Evolutionary conservation across 1,140 invertebrate genomes (phyloP), one percentile per base, ranked within the genome.

Genomic region (Piezodorus guildinii): DNA sequence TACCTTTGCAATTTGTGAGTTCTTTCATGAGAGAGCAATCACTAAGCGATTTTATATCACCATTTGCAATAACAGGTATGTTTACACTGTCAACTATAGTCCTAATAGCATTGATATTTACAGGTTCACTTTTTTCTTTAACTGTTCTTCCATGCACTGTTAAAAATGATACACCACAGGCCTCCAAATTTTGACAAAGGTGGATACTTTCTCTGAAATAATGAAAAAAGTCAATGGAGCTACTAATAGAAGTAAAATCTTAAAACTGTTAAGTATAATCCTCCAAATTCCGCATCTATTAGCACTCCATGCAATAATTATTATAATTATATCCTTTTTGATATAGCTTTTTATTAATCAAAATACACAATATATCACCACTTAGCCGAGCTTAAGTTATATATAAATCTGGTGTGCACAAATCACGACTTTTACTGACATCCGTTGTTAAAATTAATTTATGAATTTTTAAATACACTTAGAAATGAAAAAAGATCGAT

Each of bases 61-160:
- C 95, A 81, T 98, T 98, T 1, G 90, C 92, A 69, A 97, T 82
- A 0, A 97, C 76, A 14, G 95, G 94, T 66, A 96, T 77, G 46
- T 76, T 69, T 1, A 95, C 70, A 63, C 77, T 81, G 61, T 88
- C 78, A 67, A 82, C 84, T n/a, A 96, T 83, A 9, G 83, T 72
- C 72, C 80, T 80, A 52, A 97, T 82, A 23, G 82, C 82, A 39
- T 85, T 79, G 44, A 84, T 69, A 75, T 95, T 81, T 2, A 94
- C 87, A 58, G 87, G 84, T 67, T 86, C 84, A 54, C 86, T 83
- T 75, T 90, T 84, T 72, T 96, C 87, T 23, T 80, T 73, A n/a
- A 84, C 81, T 46, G 91, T 96, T 67, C 95, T 78, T 4, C 88
- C 94, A 79, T 98, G 95, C 17, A 98, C 79, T 15, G 90, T 88